phyloP scores from a whole-genome alignment of 1,140 invertebrate genomes.

The Ips nitidus region DNA sequence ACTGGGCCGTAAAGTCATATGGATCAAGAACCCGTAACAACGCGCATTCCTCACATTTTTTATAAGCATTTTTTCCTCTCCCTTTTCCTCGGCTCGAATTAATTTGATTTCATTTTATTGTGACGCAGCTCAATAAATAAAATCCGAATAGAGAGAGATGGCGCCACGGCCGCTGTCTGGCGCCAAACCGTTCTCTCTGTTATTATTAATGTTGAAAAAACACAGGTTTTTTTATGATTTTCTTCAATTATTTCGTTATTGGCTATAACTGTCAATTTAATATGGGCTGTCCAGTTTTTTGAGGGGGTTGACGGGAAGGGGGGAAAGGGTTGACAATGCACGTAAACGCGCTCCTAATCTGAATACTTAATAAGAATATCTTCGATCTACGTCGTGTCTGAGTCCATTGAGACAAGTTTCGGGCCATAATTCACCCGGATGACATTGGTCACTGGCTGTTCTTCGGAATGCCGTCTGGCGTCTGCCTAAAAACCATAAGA shows the following conservation, averaged over 20 bases:
- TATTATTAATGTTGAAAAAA: neutral
- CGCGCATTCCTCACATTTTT: slow-evolving; percentile 36
- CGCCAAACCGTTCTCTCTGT: slow-evolving; percentile 22
- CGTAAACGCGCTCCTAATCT: no score
- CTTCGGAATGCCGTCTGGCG: slow-evolving; percentile 26
- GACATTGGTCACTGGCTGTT: slow-evolving; percentile 18
- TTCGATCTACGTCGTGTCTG: neutral
- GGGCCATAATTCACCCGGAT: slow-evolving; percentile 16
- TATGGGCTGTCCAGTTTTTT: no score
- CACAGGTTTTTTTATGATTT: no score
- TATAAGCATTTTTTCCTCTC: slow-evolving; percentile 6
- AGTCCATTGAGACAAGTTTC: slow-evolving; percentile 22
- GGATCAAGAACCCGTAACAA: neutral
- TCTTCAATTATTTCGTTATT: no score
- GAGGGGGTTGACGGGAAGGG: no score
- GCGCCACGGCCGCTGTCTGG: slow-evolving; percentile 26
- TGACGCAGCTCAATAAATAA: slow-evolving; percentile 39
- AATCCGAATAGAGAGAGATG: slow-evolving; percentile 31
- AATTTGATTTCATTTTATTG: slow-evolving; percentile 41
- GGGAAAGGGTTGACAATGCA: no score
- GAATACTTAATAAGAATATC: neutral
- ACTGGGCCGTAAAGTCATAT: slow-evolving; percentile 3
- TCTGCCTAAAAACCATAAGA: slow-evolving; percentile 17
- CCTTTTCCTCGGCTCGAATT: slow-evolving; percentile 23
- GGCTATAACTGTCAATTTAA: no score